phyloP scores from a whole-genome alignment of 2,888 invertebrate genomes.

The Siphonodentalium dalli region DNA sequence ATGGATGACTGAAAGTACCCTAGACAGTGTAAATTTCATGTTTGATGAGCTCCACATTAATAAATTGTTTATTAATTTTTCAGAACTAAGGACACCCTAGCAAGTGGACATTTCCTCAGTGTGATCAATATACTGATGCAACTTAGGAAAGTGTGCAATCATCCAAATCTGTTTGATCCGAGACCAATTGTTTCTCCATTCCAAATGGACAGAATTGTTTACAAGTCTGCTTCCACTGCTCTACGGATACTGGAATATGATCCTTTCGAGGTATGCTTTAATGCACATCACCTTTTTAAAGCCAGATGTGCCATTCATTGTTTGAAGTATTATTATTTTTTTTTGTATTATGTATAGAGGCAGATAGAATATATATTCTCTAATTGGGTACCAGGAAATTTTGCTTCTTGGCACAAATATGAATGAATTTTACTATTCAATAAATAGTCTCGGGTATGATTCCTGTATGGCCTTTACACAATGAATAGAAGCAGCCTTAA shows the following conservation, averaged over 20 bases:
- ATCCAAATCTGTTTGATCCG: slow-evolving; percentile 78
- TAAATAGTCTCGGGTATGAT: too few relatives aligned
- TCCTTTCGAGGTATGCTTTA: slow-evolving; percentile 73
- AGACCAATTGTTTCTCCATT: slow-evolving; percentile 94
- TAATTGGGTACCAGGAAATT: too few relatives aligned
- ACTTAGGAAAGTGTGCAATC: slow-evolving; percentile 98
- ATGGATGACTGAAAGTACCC: too few relatives aligned
- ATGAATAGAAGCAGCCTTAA: too few relatives aligned
- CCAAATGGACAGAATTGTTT: slow-evolving; percentile 73
- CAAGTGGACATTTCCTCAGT: slow-evolving; percentile 89
- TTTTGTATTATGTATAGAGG: too few relatives aligned
- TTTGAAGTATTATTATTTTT: too few relatives aligned
- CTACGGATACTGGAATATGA: slow-evolving; percentile 77
- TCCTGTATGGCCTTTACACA: too few relatives aligned
- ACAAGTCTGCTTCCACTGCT: slow-evolving; percentile 72
- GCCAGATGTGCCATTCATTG: too few relatives aligned
- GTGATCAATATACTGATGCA: slow-evolving; percentile 99
- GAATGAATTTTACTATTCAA: too few relatives aligned
- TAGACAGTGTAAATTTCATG: not conserved
- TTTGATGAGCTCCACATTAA: not conserved
- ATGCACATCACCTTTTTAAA: too few relatives aligned
- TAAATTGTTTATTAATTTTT: slow-evolving; percentile 8
- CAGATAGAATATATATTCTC: too few relatives aligned
- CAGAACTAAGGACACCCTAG: slow-evolving; percentile 91
- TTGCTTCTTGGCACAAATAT: too few relatives aligned